Conservation (phyloP, 2,888 invertebrate genomes). For the Torymus aiolomorphi region DNA sequence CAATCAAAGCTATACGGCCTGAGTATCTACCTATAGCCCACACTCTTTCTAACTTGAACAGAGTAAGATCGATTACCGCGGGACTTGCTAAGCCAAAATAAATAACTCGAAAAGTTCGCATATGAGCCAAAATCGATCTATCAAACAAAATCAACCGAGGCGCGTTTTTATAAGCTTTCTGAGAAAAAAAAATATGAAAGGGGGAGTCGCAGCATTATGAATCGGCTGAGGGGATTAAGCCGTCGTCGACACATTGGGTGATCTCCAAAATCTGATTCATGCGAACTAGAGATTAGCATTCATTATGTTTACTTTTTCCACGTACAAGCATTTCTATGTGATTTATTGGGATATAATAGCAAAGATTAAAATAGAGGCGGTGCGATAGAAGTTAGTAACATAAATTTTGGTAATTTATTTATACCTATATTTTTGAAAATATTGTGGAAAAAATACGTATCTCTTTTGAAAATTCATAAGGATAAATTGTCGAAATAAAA, state of each 20-base stretch:
- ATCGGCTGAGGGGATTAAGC: conserved; percentile 11
- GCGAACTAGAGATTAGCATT: conserved; percentile 38
- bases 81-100: conserved; percentile 49
- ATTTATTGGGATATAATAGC: conserved; percentile 22
- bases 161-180: conserved; percentile 29
- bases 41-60: conserved; percentile 30
- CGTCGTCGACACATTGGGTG: conserved; percentile 13
- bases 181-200: conserved; percentile 4
- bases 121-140: conserved; percentile 41
- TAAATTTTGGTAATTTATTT: no score
- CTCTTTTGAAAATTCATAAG: no score
- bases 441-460: no score
- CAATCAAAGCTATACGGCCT: background rate
- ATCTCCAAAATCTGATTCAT: conserved; percentile 34
- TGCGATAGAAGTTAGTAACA: no score
- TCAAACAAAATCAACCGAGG: conserved; percentile 38
- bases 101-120: conserved; percentile 42
- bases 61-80: conserved; percentile 52
- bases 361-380: background rate
- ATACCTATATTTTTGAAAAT: no score
- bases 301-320: conserved; percentile 29
- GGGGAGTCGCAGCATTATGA: background rate
- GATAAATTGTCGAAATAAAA: no score
- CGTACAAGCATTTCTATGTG: conserved; percentile 2
- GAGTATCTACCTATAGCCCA: no score